These are phyloP conservation scores for Chroicocephalus ridibundus DNA, from an alignment of 2,113 vertebrate species.

Conservation along the genomic window DNA sequence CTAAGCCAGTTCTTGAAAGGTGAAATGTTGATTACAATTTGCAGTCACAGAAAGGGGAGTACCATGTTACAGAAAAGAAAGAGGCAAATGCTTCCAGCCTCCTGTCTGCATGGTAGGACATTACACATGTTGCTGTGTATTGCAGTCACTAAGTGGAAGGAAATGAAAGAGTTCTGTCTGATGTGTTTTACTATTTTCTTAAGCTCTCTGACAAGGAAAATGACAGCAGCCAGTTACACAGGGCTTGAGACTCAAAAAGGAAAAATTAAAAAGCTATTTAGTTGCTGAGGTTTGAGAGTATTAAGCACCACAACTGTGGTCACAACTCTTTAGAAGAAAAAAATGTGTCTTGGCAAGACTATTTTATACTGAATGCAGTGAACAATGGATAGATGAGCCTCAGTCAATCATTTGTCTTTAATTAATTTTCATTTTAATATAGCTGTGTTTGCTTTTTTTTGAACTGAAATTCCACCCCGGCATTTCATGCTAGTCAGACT, in stretches of 20 bases:
- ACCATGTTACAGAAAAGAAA: not conserved
- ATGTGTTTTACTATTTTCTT: not conserved
- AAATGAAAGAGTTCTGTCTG: not conserved
- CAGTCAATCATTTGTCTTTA: not conserved
- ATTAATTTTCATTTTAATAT: not conserved
- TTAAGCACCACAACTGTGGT: not conserved
- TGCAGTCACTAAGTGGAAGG: not conserved
- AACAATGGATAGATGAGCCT: not conserved
- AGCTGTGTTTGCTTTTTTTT: not conserved
- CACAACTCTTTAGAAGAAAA: not conserved
- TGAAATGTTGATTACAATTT: not conserved
- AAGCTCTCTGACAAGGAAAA: not conserved
- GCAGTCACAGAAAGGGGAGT: not conserved
- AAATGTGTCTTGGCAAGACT: not conserved
- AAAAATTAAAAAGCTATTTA: not conserved
- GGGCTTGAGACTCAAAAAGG: not conserved
- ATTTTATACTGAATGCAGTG: not conserved
- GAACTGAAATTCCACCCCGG: not conserved
- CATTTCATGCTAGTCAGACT: not conserved
- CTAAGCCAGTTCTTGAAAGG: not conserved
- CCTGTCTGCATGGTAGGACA: not conserved
- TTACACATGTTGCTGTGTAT: not conserved
- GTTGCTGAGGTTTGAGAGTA: not conserved
- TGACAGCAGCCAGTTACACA: not conserved
- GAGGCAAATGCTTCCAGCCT: not conserved